Conservation (phyloP, 2,113 vertebrate genomes). For the Thinocorus orbignyianus region DNA sequence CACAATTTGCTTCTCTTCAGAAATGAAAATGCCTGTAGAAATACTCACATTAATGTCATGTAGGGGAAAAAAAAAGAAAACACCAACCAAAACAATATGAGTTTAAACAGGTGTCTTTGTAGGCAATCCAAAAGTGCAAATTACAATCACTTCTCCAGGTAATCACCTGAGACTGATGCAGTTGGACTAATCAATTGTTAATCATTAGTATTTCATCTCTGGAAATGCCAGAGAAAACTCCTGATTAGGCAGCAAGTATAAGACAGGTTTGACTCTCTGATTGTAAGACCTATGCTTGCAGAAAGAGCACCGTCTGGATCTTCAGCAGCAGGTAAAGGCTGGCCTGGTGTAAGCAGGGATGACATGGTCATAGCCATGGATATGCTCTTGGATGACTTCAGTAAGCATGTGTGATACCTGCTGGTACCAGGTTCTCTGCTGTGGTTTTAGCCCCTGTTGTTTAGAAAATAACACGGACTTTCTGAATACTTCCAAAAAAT, state of each 20-base stretch:
- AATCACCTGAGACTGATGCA: slow-evolving; percentile 14
- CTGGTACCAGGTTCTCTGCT: neutral
- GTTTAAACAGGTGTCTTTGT: neutral
- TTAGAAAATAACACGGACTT: neutral
- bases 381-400: neutral
- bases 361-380: neutral
- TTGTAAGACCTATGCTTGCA: accelerated
- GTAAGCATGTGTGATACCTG: accelerated
- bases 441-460: neutral
- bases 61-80: neutral
- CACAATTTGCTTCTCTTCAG: neutral
- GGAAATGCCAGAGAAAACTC: neutral
- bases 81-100: neutral
- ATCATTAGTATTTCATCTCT: slow-evolving; percentile 14
- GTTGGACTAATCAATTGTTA: slow-evolving; percentile 30
- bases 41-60: neutral
- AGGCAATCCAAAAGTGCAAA: neutral
- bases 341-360: neutral
- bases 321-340: neutral
- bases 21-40: neutral
- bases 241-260: neutral
- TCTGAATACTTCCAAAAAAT: neutral
- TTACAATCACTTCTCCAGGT: slow-evolving; percentile 18
- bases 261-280: neutral
- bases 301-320: neutral